A percentile compares a stretch with the other conserved stretches of the same genome.
phyloP scores from a whole-genome alignment of 2,888 invertebrate species.

The Epiblema foenella region DNA sequence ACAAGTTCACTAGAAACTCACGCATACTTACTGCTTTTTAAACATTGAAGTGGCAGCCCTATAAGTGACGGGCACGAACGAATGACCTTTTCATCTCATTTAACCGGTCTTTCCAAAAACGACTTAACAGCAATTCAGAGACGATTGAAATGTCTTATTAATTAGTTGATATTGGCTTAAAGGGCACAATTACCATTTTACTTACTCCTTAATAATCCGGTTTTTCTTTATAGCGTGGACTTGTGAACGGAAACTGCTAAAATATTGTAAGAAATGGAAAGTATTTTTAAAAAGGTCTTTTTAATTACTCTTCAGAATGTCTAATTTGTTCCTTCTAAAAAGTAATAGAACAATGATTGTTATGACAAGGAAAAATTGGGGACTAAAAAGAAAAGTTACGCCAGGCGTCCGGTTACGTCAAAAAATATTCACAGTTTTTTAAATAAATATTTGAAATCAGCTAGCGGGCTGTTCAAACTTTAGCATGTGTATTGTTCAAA shows the following conservation, averaged over 20 bases:
- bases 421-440: background rate
- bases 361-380: background rate
- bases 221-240: slow-evolving; percentile 5
- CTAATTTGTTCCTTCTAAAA: background rate
- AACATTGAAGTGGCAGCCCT: background rate
- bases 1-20: background rate
- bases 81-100: slow-evolving; percentile 4
- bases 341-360: background rate
- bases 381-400: background rate
- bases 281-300: background rate
- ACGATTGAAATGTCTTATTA: slow-evolving; percentile 9
- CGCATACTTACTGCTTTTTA: background rate
- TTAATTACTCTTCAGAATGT: background rate
- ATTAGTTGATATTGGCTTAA: slow-evolving; percentile 10
- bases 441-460: background rate
- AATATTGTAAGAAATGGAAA: background rate
- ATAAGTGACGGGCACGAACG: slow-evolving; percentile 8
- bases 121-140: slow-evolving; percentile 13
- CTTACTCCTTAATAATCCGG: background rate
- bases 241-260: background rate
- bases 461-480: background rate
- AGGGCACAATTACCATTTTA: slow-evolving; percentile 15
- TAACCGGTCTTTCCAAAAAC: background rate
- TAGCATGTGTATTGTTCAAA: no score
- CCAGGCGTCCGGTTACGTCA: background rate